Evolutionary conservation across 2,113 vertebrate species (phyloP), one percentile per base, ranked within the genome.

Genomic region (Peromyscus californicus): DNA sequence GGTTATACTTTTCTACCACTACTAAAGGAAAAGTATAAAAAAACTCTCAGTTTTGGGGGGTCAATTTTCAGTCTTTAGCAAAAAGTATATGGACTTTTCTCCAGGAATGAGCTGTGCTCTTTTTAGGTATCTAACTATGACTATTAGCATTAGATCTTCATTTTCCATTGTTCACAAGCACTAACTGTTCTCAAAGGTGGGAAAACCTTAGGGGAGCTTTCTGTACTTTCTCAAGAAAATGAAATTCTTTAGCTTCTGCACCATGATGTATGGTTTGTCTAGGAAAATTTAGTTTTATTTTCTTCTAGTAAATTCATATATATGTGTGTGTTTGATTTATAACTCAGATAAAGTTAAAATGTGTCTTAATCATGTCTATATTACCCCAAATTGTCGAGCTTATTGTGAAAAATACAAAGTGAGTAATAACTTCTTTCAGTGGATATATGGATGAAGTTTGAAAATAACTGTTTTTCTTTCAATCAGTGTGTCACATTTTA

Each of bases 381-480:
- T 78, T 95, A 63, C 42, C 39, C 2, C 86, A 74, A 42, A 90
- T 85, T 22, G 3, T 74, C 9, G 78, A 88, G 59, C 2, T 54
- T 92, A 94, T 94, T 97, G 95, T 36, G 69, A 89, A 80, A 67
- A 48, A 90, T 98, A 24, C 11, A 96, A 96, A 19, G 10, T 69
- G 69, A 63, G 16, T 54, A 97, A 93, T 92, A 90, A 79, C 69
- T 70, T 92, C 51, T 90, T 89, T 94, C 92, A 95, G 82, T 76
- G 45, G 89, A 48, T 95, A 89, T 80, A 79, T 93, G 91, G 97
- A 98, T 92, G 63, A 90, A 96, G 93, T 96, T 78, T 65, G 69
- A 96, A 98, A 98, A 89, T 78, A n/a, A 45, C 85, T 96, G 57
- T 31, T 93, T 98, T 97, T 85, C 70, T 78, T 76, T 96, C 83